Conservation (phyloP, 2,797 vertebrate genomes). For the Otus scops region DNA sequence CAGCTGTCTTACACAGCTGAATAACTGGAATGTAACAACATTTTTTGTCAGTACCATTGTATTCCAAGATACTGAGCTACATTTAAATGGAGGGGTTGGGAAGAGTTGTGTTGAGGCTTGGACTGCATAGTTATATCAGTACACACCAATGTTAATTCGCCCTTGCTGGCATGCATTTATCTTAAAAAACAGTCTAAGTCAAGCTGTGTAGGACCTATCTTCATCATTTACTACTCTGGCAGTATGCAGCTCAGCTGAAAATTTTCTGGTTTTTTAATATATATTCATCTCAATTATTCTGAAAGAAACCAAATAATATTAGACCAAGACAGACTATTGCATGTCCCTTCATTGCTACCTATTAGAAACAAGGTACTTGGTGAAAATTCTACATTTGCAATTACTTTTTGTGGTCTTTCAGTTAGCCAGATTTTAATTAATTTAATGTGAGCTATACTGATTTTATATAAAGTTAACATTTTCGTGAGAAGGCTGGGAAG, state of each 20-base stretch:
- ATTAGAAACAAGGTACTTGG: not conserved
- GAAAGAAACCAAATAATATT: not conserved
- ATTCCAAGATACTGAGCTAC: not conserved
- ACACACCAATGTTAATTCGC: not conserved
- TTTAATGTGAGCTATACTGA: not conserved
- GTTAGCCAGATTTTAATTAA: not conserved
- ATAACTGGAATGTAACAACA: not conserved
- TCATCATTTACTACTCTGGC: not conserved
- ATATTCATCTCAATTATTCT: not conserved
- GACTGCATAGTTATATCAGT: not conserved
- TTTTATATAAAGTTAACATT: not conserved
- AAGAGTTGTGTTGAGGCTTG: not conserved
- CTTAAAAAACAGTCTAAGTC: not conserved
- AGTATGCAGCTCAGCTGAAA: not conserved
- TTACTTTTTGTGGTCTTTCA: not conserved
- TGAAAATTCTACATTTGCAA: not conserved
- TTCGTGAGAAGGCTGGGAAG: not conserved
- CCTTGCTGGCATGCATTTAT: not conserved
- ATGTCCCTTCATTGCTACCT: not conserved
- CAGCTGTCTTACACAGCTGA: not conserved
- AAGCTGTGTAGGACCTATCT: not conserved
- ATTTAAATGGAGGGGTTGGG: not conserved
- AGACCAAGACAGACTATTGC: not conserved
- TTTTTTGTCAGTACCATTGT: not conserved
- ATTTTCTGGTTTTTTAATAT: not conserved